Base-by-base conservation (phyloP, 2,888 invertebrate genomes). In the Philopedon plagiatum region DNA sequence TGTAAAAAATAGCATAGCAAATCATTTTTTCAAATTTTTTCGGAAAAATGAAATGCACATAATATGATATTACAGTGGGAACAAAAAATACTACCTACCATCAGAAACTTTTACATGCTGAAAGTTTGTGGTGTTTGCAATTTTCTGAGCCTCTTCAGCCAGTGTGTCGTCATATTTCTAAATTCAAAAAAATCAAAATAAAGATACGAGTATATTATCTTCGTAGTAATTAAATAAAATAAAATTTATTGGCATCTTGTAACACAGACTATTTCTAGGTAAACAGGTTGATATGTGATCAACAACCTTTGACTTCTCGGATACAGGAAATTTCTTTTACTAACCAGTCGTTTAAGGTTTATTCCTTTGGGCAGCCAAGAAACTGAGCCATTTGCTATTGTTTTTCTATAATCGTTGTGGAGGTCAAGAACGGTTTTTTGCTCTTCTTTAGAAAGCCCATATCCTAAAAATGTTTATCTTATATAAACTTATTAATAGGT, bases 371-470 rank as follows among this genome's bases (percentile, higher is more conserved):
- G 39, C 39, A 58, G 19, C 18, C 23, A 19, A n/a, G 37, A 29
- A 8, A 54, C 90, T 81, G 90, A 90, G 49, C 94, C 94, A 77
- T 91, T 87, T 70, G 94, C 93, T 75, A 94, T 91, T 60, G 89
- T 87, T 83, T 92, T 91, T 80, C 94, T 87, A 58, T 92, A 88
- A 76, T 89, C 89, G 86, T 94, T 94, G 86, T 94, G 94, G 78
- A 91, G 90, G 82, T 92, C 90, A 76, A 94, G 88, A 80, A 94
- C 94, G 65, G 21, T 11, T 34, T 61, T 0, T 18, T 62, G 49
- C 18, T 62, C 62, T 34, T 26, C 13, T n/a, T 41, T 9, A n/a
- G 62, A 19, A 4, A 62, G 32, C 34, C 62, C 62, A 62, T 32
- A 34, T 9, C 5, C 62, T 62, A 19, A 26, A 62, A 62, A 49